Evolutionary conservation across 2,113 vertebrate species (phyloP), one percentile per base, ranked within the genome.

Genomic region (Seriola dumerili): DNA sequence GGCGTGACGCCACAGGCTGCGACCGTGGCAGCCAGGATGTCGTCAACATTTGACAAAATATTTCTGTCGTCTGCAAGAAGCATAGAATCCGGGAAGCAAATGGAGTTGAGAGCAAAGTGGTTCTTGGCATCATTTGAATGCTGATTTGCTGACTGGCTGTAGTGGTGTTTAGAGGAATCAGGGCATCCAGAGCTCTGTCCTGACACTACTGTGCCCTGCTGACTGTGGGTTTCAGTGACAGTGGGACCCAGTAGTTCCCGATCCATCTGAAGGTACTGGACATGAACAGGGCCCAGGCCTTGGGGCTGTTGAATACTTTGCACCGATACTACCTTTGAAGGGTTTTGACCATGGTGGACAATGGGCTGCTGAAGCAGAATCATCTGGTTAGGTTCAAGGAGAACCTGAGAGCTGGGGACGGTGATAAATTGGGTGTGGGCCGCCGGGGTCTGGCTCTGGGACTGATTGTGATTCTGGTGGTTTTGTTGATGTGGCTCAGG

Each of bases 61-160:
- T 96, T 97, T 90, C 97, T 96, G 59, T 99, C 98, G 87, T 99
- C 98, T 7, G 93, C 95, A 55, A 99, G 96, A 11, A 99, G 95
- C 92, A 99, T 97, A 7, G 98, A 97, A 57, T 99, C 98, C 34
- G 98, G 95, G 76, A 99, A 99, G 93, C 98, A 99, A 92, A 99
- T 97, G 46, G 98, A 97, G 93, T 96, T 97, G 57, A 99, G 96
- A 80, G 96, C 95, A 95, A 98, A 99, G 55, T 98, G 97, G 92
- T 96, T 97, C 91, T 99, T 99, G 80, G 96, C 93, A 84, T 99
- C 97, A 21, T 96, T 86, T 52, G 86, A 29, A 52, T 91, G 96
- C 54, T 96, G 96, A 92, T 91, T 95, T 85, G 96, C 88, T 42
- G 96, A 86, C 84, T 96, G 96, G 91, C 86, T 96, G 89, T 97